These are phyloP conservation scores for Diabrotica balteata DNA, from an alignment of 2,888 invertebrate species.

Conservation along the genomic window DNA sequence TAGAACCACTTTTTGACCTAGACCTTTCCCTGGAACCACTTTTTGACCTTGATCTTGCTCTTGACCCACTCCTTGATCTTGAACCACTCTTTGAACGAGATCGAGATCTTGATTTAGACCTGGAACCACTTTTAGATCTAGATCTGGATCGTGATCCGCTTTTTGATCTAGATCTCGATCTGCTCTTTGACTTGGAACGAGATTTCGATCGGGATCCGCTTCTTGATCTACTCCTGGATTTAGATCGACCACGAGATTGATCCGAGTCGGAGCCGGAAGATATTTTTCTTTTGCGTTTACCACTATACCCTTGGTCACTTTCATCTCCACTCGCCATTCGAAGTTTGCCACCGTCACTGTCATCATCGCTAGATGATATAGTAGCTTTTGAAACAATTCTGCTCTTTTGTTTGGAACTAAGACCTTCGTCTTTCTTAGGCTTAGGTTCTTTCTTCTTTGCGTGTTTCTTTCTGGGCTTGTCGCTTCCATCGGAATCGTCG, in stretches of 20 bases:
- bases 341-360: conserved; percentile 67
- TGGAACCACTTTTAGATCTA: conserved; percentile 54
- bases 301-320: conserved; percentile 59
- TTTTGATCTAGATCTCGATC: conserved; percentile 54
- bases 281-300: conserved; percentile 65
- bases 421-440: conserved; percentile 67
- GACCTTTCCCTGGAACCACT: conserved; percentile 49
- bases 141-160: conserved; percentile 40
- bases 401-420: conserved; percentile 83
- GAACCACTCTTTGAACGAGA: conserved; percentile 48
- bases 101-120: conserved; percentile 54
- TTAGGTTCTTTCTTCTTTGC: conserved; percentile 47
- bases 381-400: conserved; percentile 94
- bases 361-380: conserved; percentile 89
- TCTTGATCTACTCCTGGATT: conserved; percentile 53
- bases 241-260: conserved; percentile 51
- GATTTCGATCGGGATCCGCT: conserved; percentile 49
- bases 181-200: conserved; percentile 55
- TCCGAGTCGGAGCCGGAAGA: conserved; percentile 67
- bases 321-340: conserved; percentile 67
- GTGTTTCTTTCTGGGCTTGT: conserved; percentile 63
- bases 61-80: conserved; percentile 50
- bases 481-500: conserved; percentile 71
- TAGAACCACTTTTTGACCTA: conserved; percentile 52
- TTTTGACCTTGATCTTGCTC: conserved; percentile 53